Evolutionary conservation across 2,888 invertebrate genomes (phyloP), one percentile per base, ranked within the genome.

Genomic region (Lydus trimaculatus): DNA sequence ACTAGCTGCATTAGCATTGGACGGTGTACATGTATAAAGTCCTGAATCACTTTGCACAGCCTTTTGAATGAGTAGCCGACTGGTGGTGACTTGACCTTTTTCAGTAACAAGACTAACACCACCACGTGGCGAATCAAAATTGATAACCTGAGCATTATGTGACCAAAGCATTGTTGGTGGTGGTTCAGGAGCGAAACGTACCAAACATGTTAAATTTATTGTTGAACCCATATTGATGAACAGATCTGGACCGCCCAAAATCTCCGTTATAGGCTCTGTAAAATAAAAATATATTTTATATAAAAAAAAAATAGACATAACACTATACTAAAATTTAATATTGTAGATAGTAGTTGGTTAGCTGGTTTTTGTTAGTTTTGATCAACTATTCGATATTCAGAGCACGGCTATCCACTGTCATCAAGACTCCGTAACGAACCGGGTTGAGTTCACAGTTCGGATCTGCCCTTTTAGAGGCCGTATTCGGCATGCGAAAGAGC

Each of bases 31-130:
- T 72, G 93, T 93, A 85, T 95, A 95, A 23, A 91, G 87, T 56
- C 95, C 95, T 33, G 94, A 94, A 84, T 95, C 95, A 36, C 90
- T 87, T 63, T 91, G 91, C 70, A 91, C 89, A 64, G 95, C 95
- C 75, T 94, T 91, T 84, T 94, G 94, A 73, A 95, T 94, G 71
- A 95, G 87, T 69, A 95, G 88, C 58, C 94, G 89, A 84, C 95
- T 95, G 76, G 93, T 94, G 77, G 95, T 95, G 79, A 93, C 89
- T 70, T 90, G 89, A 65, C 94, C 94, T 83, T 95, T 95, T 84
- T 95, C 95, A 56, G 95, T 95, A 72, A 95, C 93, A 78, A 95
- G 87, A 79, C 94, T 94, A 86, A 95, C 93, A 56, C 95, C 95
- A 58, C 95, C 95, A 63, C 95, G 90, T 39, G 94, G 94, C 67